Conservation (phyloP, 2,113 vertebrate genomes). For the Xenus cinereus region DNA sequence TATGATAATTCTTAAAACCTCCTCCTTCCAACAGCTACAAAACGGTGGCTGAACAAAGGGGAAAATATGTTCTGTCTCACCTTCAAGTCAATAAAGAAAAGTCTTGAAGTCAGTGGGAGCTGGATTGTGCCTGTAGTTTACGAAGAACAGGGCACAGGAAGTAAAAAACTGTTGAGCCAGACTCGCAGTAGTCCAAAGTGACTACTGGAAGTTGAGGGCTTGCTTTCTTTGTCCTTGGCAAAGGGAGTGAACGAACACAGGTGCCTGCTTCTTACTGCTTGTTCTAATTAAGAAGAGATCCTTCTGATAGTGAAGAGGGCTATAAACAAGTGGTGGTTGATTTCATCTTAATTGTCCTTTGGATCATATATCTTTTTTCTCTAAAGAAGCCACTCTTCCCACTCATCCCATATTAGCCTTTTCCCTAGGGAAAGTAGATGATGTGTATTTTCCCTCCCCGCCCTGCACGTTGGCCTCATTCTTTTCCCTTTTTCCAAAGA, state of each 20-base stretch:
- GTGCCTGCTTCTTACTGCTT: not conserved
- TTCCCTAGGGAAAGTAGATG: not conserved
- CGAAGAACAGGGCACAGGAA: not conserved
- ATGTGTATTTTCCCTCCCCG: not conserved
- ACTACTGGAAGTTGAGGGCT: not conserved
- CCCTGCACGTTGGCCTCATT: not conserved
- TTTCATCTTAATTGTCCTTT: not conserved
- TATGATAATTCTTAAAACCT: not conserved
- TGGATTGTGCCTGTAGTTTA: not conserved
- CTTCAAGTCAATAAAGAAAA: not conserved
- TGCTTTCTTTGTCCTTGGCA: not conserved
- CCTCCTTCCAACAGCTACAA: not conserved
- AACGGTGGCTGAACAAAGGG: not conserved
- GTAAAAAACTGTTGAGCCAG: not conserved
- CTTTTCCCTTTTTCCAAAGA: not conserved
- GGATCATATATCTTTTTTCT: not conserved
- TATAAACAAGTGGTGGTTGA: not conserved
- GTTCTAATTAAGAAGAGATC: not conserved
- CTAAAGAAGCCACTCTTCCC: not conserved
- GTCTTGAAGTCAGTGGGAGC: not conserved
- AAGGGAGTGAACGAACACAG: not conserved
- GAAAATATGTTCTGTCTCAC: not conserved
- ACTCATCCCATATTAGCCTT: not conserved
- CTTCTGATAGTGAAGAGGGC: not conserved
- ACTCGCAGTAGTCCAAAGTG: not conserved